A percentile compares a stretch with the other conserved stretches of the same genome.
Evolutionary conservation across 92 coral and sea anemone species (phyloP).

Genomic region (Parazoanthus atlanticus): DNA sequence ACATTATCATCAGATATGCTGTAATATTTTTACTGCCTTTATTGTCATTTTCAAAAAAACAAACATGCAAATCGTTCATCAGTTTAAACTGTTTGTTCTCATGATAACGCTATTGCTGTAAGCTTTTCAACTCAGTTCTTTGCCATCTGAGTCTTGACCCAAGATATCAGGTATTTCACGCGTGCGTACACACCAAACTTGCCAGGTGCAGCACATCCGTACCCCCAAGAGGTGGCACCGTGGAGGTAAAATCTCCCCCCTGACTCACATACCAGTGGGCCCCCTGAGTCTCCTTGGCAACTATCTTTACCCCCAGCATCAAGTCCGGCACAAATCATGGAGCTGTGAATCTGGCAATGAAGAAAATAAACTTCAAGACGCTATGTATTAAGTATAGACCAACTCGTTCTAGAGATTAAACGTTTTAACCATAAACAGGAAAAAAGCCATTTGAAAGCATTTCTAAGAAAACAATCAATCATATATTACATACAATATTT

Average conservation of each 20-base stretch:
- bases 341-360: constrained; percentile 9
- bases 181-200: constrained; percentile 42
- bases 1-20: too few relatives aligned
- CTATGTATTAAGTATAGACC: too few relatives aligned
- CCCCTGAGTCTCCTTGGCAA: constrained; percentile 45
- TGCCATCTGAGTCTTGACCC: constrained; percentile 34
- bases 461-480: neutral
- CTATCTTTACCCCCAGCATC: constrained; percentile 41
- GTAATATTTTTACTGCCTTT: too few relatives aligned
- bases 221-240: constrained; percentile 44
- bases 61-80: too few relatives aligned
- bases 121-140: neutral
- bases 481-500: too few relatives aligned
- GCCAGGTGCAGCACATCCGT: constrained; percentile 38
- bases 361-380: too few relatives aligned
- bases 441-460: neutral
- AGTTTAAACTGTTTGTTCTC: too few relatives aligned
- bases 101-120: too few relatives aligned
- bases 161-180: constrained; percentile 33
- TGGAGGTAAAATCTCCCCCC: constrained; percentile 40
- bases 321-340: constrained; percentile 37
- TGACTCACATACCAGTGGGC: constrained; percentile 37
- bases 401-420: too few relatives aligned
- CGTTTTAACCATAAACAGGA: neutral
- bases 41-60: too few relatives aligned